Percentiles rank a stretch among this genome's conserved stretches.
Evolutionary conservation across 2,888 invertebrate genomes (phyloP).

Genomic region (Tiphia femorata): DNA sequence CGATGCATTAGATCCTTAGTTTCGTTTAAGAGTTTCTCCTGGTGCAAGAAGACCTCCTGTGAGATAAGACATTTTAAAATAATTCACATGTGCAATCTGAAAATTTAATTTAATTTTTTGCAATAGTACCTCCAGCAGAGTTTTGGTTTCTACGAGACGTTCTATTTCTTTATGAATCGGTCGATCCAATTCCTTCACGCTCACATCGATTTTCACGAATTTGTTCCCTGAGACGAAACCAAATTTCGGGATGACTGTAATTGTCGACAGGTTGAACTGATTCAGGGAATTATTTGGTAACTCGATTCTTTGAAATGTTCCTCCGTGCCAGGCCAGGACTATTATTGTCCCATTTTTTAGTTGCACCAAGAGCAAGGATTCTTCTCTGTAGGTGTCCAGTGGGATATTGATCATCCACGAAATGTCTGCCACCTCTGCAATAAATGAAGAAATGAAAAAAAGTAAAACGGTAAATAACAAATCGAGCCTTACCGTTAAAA

Average conservation of each 20-base stretch:
- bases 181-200: constrained; percentile 51
- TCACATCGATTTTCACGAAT: constrained; percentile 51
- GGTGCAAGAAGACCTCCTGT: constrained; percentile 44
- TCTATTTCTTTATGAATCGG: constrained; percentile 57
- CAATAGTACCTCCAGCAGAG: constrained; percentile 58
- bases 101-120: background rate
- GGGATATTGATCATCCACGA: constrained; percentile 55
- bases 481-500: constrained; percentile 43
- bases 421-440: constrained; percentile 46
- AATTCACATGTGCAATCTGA: background rate
- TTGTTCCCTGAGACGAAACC: constrained; percentile 51
- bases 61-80: background rate
- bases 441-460: constrained; percentile 8
- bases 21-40: constrained; percentile 48
- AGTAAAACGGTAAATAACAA: too few species aligned
- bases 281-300: constrained; percentile 38
- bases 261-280: constrained; percentile 45
- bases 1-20: constrained; percentile 32
- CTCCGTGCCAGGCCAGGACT: constrained; percentile 51
- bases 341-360: constrained; percentile 48
- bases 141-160: constrained; percentile 51
- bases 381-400: constrained; percentile 67
- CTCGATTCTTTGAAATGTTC: constrained; percentile 35
- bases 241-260: constrained; percentile 48
- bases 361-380: constrained; percentile 68